Evolutionary conservation across 2,113 vertebrate species (phyloP), one percentile per base, ranked within the genome.

Genomic region (Taxidea taxus): DNA sequence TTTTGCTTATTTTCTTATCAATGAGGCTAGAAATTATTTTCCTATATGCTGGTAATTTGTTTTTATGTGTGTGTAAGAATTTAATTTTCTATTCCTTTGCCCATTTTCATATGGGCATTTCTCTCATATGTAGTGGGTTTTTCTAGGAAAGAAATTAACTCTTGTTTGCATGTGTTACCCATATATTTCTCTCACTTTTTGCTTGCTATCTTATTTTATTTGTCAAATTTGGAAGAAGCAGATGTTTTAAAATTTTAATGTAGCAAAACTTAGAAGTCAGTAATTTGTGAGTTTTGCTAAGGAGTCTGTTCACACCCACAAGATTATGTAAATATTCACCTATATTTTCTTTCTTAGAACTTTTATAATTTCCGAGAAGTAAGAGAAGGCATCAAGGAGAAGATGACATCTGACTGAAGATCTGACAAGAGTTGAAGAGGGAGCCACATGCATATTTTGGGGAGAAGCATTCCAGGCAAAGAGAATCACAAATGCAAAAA

Each of bases 1-100:
- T 90, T 97, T 81, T 7, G 34, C 6, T 75, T 97, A 34, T 58
- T 94, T 90, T 86, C 15, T 90, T 66, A 88, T 90, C 62, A 90
- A 18, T 39, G 58, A 94, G 16, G 7, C 62, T 78, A 42, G 66
- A 62, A 77, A 20, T 31, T 47, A 6, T 77, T 87, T 87, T 74
- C 21, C 68, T 18, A 12, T 77, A 27, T 87, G 39, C 49, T 95
- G 31, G 16, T 37, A 47, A 96, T 81, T 87, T 96, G 62, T 42
- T 83, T 80, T 78, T 27, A 31, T 31, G 4, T 29, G n/a, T 62
- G 16, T 31, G 1, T 72, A 87, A 77, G 6, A 78, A 93, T 91
- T 95, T 89, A 87, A 6, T 87, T 92, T 92, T 47, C 56, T 47
- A 80, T 88, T 88, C 13, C 39, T 83, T 87, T 89, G n/a, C 10